Evolutionary conservation across 2,113 vertebrate genomes (phyloP).

Genomic region (Aegithalos caudatus): DNA sequence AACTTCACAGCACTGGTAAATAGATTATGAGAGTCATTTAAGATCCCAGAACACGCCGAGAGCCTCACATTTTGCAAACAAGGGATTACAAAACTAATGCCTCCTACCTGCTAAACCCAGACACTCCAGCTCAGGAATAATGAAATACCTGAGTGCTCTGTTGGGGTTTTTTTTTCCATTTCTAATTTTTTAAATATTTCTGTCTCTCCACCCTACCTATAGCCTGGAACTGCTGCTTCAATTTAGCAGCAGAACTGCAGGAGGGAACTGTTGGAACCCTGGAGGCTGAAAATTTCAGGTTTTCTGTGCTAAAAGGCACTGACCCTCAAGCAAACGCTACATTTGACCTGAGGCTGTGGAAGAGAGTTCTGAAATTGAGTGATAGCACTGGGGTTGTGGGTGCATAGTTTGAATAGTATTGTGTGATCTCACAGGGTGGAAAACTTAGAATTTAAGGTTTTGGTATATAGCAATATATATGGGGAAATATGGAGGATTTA

Average conservation of each 20-base stretch:
- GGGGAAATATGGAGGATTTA: too few relatives aligned
- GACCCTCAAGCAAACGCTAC: too few relatives aligned
- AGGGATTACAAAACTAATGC: background rate
- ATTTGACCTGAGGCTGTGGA: too few relatives aligned
- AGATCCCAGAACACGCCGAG: background rate
- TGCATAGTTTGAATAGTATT: too few relatives aligned
- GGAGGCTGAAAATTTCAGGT: too few relatives aligned
- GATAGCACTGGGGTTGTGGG: too few relatives aligned
- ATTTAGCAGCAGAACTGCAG: background rate
- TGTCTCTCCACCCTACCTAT: background rate
- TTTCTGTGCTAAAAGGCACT: too few relatives aligned
- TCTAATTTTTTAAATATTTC: background rate
- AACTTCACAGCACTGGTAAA: constrained; percentile 52
- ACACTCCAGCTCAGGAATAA: background rate
- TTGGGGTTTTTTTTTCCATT: background rate
- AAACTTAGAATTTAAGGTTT: too few relatives aligned
- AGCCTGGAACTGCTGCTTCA: background rate
- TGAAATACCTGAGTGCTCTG: background rate
- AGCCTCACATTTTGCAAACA: background rate
- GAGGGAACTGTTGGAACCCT: background rate
- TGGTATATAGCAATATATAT: too few relatives aligned
- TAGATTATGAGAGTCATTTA: constrained; percentile 36
- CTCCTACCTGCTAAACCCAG: background rate
- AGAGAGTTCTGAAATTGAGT: too few relatives aligned
- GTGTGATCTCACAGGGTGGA: too few relatives aligned